A percentile compares a stretch with the other conserved stretches of the same genome.
phyloP scores from a whole-genome alignment of 2,888 invertebrate species.

The Agriopis leucophaearia region DNA sequence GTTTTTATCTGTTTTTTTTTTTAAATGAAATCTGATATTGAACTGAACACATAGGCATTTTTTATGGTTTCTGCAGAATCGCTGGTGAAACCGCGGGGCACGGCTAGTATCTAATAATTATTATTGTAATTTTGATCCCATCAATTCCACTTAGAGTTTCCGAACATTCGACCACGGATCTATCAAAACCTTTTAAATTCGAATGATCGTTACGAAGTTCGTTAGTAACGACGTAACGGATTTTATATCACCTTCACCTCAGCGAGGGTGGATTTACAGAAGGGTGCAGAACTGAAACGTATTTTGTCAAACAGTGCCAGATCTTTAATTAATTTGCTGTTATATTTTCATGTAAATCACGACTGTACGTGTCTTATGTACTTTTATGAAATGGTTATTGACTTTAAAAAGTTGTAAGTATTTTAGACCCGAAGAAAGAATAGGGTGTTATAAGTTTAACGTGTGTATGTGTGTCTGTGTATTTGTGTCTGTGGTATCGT shows the following conservation, averaged over 20 bases:
- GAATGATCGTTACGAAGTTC: constrained; percentile 22
- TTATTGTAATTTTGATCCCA: constrained; percentile 1
- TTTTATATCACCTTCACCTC: constrained; percentile 28
- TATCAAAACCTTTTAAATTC: constrained; percentile 26
- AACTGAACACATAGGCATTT: not conserved
- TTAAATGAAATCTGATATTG: no score
- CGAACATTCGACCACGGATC: constrained; percentile 12
- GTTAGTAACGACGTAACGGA: constrained; percentile 30
- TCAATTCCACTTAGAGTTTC: constrained; percentile 25
- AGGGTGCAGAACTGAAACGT: not conserved
- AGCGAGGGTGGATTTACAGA: constrained; percentile 8
- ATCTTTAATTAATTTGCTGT: not conserved
- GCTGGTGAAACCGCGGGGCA: no score
- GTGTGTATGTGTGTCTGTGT: no score
- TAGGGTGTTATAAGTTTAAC: no score
- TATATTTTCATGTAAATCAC: no score
- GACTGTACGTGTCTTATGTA: no score
- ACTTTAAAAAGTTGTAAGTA: no score
- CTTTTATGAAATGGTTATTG: no score
- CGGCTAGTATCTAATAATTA: not conserved
- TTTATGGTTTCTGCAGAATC: no score
- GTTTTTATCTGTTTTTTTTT: no score
- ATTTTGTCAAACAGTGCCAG: not conserved
- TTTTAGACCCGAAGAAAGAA: no score
- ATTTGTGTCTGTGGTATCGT: no score